Evolutionary conservation across 2,113 vertebrate species (phyloP).

Genomic region (Eleginops maclovinus): DNA sequence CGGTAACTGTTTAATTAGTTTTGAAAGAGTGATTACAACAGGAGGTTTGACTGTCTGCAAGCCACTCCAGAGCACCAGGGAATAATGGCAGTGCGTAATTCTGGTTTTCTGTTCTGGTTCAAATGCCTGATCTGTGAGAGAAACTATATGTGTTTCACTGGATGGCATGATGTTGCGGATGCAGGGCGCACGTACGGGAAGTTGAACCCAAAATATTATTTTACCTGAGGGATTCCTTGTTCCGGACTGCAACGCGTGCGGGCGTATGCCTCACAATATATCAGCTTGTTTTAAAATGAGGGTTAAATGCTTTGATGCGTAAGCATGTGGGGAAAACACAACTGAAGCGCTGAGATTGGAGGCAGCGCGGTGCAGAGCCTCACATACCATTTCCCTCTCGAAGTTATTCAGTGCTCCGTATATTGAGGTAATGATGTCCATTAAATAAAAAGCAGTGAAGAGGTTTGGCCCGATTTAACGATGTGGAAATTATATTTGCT

Average conservation of each 20-base stretch:
- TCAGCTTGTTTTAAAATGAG: not conserved
- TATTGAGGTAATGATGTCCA: not conserved
- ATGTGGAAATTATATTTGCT: not conserved
- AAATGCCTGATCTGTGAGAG: constrained; percentile 11
- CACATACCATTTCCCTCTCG: not conserved
- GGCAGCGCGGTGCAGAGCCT: not conserved
- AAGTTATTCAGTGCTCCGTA: constrained; percentile 26
- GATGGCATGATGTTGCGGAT: not conserved
- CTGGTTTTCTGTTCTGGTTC: not conserved
- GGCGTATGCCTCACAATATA: not conserved
- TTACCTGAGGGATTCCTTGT: not conserved
- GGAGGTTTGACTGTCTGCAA: not conserved
- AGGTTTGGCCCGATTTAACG: not conserved
- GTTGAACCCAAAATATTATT: constrained; percentile 25
- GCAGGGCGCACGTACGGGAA: constrained; percentile 45
- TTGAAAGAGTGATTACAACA: constrained; percentile 34
- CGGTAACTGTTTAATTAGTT: constrained; percentile 60
- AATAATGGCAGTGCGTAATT: constrained; percentile 38
- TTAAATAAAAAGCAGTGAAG: not conserved
- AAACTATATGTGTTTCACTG: constrained; percentile 6
- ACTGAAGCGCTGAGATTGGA: constrained; percentile 8
- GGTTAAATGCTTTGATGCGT: not conserved
- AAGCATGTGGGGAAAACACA: not conserved
- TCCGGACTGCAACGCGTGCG: not conserved
- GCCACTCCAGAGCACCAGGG: not conserved